Base-by-base conservation (phyloP, 2,888 invertebrate genomes). In the Chrysolina americana region DNA sequence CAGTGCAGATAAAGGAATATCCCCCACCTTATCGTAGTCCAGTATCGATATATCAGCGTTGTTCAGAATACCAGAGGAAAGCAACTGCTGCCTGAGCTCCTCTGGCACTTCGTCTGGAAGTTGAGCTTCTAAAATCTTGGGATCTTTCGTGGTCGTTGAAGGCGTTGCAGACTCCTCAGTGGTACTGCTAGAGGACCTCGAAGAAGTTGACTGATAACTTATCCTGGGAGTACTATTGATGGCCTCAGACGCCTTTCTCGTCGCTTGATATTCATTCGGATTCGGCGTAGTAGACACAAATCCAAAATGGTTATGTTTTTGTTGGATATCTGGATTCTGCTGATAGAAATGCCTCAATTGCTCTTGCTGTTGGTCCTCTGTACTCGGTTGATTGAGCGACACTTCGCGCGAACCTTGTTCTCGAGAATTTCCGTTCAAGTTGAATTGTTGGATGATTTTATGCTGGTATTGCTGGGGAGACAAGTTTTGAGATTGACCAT, bases 71-170 rank as follows among this genome's bases (percentile, higher is more conserved):
- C 96, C 96, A 0, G 96, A 96, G 65, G 94, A 93, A 63, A 96
- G 88, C 6, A 96, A 88, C 83, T 96, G 96, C 85, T 95, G 92
- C 53, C 96, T 91, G 63, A 96, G 90, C 82, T 96, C 96, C 79
- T 95, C 96, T 5, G 96, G 96, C 8, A 96, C 96, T 89, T 96
- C 96, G 82, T 95, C 96, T 13, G 96, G 96, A 59, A 96, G 88
- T 80, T 91, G 89, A 56, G 88, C 87, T 79, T 92, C 90, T 74
- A 91, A 86, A 50, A 90, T 89, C 83, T 90, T 91, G 68, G 90
- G 90, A 81, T 92, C 92, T 81, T 85, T 85, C 0, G 87, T 87
- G 0, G 89, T 88, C 41, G 89, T 89, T 4, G 87, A 85, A 11
- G 86, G 87, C 70, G 89, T 85, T 79, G 89, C 88, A 41, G 89